Conservation (phyloP, 2,113 vertebrate genomes). For the Muscicapa adusta region DNA sequence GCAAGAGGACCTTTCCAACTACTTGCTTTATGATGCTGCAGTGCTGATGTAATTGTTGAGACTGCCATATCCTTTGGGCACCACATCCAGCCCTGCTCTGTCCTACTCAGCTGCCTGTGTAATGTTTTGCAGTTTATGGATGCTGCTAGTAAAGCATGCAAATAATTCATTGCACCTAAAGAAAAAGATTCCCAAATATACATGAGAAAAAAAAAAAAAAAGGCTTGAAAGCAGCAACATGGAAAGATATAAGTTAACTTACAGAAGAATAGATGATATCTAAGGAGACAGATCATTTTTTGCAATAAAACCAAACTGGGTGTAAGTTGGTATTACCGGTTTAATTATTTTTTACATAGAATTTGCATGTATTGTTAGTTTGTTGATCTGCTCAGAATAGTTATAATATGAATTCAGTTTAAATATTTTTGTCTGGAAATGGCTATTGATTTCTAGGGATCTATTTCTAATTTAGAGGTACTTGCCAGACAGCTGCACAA, state of each 20-base stretch:
- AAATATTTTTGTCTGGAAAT: constrained; percentile 14
- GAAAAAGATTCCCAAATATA: not conserved
- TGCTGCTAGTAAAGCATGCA: not conserved
- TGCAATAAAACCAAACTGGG: not conserved
- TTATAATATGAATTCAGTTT: not conserved
- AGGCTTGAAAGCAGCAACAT: not conserved
- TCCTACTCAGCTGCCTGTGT: not conserved
- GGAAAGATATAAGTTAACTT: not conserved
- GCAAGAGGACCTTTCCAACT: not conserved
- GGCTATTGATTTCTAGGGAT: not conserved
- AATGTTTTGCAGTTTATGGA: not conserved
- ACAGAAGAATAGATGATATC: not conserved
- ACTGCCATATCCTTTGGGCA: not conserved
- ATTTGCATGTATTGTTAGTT: not conserved
- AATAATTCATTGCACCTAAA: not conserved
- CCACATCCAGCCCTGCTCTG: not conserved
- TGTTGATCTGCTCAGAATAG: not conserved
- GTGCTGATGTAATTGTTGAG: not conserved
- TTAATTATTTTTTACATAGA: not conserved
- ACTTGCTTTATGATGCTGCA: not conserved
- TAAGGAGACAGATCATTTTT: not conserved
- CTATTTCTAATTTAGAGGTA: not conserved
- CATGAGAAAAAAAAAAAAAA: not conserved
- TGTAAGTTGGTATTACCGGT: not conserved
- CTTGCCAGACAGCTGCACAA: not conserved